phyloP scores from a whole-genome alignment of 2,113 vertebrate species.

The Petrocephalus zakoni region DNA sequence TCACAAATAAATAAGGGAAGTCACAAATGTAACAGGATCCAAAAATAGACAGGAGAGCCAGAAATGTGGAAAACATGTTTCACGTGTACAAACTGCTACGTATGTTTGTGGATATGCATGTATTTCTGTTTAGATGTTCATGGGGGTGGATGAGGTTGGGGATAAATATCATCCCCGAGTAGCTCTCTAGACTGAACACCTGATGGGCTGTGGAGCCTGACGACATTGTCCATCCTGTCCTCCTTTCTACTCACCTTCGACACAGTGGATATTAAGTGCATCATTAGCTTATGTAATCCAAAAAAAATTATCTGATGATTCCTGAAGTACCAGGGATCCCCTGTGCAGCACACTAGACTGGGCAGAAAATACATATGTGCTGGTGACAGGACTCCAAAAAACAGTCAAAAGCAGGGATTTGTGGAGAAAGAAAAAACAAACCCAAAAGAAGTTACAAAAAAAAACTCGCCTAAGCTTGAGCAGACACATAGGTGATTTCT shows the following conservation, averaged over 20 bases:
- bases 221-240: not conserved
- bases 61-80: no score
- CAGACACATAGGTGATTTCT: not conserved
- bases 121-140: not conserved
- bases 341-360: not conserved
- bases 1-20: no score
- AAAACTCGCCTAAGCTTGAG: not conserved
- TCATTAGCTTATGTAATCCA: not conserved
- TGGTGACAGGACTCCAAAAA: not conserved
- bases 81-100: no score
- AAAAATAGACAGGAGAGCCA: no score
- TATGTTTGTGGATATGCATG: no score
- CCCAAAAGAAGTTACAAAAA: not conserved
- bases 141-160: not conserved
- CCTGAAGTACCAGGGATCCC: not conserved
- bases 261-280: not conserved
- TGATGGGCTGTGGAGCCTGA: not conserved
- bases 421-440: not conserved
- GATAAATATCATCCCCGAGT: not conserved
- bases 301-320: not conserved
- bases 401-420: not conserved
- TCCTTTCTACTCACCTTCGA: not conserved
- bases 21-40: no score
- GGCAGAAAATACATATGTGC: not conserved
- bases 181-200: not conserved